phyloP scores from a whole-genome alignment of 2,113 vertebrate species.

The Tyto alba region DNA sequence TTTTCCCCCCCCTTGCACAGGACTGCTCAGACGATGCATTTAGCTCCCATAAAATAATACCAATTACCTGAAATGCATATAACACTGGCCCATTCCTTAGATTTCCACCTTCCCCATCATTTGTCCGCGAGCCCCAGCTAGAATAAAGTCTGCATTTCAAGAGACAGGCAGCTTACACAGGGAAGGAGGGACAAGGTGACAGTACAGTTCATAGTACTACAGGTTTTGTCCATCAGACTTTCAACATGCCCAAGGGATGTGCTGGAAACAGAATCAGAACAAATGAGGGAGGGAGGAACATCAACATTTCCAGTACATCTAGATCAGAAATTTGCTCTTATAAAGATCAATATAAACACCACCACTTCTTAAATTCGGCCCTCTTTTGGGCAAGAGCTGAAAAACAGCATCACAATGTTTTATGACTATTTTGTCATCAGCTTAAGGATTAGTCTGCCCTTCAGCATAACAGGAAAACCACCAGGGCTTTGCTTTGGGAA shows the following conservation, averaged over 20 bases:
- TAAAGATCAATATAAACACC: neutral
- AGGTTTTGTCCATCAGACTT: neutral
- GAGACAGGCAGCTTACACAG: neutral
- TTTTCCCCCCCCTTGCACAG: neutral
- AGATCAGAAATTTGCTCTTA: neutral
- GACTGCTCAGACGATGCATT: neutral
- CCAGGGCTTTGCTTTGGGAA: neutral
- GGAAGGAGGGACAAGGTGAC: rapidly evolving
- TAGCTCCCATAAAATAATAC: neutral
- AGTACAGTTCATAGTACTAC: neutral
- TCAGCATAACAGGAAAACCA: neutral
- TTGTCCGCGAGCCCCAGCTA: neutral
- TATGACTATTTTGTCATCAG: neutral
- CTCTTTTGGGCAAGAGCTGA: neutral
- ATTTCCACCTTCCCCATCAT: neutral
- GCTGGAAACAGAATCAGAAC: neutral
- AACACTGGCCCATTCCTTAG: neutral
- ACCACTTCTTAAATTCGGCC: neutral
- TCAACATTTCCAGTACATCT: neutral
- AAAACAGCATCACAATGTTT: neutral
- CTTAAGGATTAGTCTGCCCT: neutral
- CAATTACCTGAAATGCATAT: neutral
- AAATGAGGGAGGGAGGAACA: neutral
- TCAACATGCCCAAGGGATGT: rapidly evolving
- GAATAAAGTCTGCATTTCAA: neutral